Percentiles rank a stretch among this genome's conserved stretches.
Conservation (phyloP, 2,888 invertebrate species). For the Coecobrya sp. region DNA sequence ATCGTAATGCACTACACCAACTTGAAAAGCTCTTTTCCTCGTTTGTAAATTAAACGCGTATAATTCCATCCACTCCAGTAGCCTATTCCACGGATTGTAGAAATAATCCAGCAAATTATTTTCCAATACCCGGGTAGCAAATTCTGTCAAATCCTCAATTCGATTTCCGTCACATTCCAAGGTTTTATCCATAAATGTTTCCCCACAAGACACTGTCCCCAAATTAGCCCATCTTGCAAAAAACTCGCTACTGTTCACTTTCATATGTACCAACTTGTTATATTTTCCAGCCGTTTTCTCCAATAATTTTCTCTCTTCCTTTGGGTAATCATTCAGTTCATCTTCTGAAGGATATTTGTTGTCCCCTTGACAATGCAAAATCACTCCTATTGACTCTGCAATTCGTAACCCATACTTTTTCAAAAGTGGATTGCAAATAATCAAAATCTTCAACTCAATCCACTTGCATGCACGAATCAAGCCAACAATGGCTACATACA, state of each 20-base stretch:
- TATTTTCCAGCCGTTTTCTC: background rate
- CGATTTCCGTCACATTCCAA: background rate
- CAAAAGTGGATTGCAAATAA: background rate
- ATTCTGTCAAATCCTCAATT: background rate
- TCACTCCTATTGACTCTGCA: background rate
- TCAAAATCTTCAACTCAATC: background rate
- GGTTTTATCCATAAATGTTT: background rate
- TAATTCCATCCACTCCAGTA: slow-evolving; percentile 1
- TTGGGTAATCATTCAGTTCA: background rate
- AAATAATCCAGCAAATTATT: background rate
- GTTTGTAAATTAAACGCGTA: slow-evolving; percentile 51
- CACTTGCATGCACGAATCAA: background rate
- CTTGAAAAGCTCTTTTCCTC: slow-evolving; percentile 6
- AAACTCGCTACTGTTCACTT: background rate
- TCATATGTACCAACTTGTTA: background rate
- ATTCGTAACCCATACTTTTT: background rate
- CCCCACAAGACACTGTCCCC: background rate
- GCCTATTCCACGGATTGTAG: slow-evolving; percentile 61
- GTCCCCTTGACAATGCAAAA: background rate
- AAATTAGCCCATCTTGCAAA: slow-evolving; percentile 2
- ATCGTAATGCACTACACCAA: slow-evolving; percentile 4
- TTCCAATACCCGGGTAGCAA: background rate
- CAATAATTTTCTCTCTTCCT: background rate
- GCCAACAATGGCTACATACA: background rate
- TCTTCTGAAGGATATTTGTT: background rate